Conservation (phyloP, 2,113 vertebrate species). For the Chaetodon auriga region DNA sequence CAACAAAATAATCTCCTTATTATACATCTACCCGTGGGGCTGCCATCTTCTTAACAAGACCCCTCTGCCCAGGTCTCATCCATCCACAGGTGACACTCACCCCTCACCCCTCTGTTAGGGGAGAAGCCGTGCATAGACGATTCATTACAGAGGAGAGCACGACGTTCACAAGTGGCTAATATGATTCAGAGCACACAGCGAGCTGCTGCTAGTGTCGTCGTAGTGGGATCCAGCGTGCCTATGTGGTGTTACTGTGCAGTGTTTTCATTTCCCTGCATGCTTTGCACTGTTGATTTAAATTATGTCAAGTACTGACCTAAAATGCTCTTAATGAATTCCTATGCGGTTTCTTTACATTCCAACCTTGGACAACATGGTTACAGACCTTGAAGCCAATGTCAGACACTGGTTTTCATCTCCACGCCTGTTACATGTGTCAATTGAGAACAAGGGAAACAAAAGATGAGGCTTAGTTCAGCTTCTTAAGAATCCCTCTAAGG, state of each 20-base stretch:
- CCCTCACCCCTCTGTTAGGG: background rate
- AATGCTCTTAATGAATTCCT: background rate
- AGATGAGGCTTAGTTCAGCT: background rate
- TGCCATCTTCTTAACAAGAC: background rate
- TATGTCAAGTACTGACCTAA: background rate
- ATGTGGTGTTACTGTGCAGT: background rate
- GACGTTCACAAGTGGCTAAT: background rate
- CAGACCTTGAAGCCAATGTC: background rate
- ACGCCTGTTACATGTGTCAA: background rate
- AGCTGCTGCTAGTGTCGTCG: background rate
- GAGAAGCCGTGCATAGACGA: background rate
- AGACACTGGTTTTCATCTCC: background rate
- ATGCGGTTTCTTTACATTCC: no score
- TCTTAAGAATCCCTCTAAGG: background rate
- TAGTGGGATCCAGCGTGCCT: background rate
- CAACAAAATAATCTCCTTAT: background rate
- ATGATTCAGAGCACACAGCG: background rate
- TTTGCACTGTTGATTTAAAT: background rate
- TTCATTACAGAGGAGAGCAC: conserved; percentile 2
- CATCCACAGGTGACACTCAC: background rate
- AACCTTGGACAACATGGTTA: background rate
- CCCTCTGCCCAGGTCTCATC: background rate
- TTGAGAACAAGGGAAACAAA: background rate
- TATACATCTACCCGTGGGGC: background rate
- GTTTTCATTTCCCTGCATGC: background rate